These are phyloP conservation scores for Eulemur mongoz DNA, from an alignment of 2,797 vertebrate genomes.

Conservation along the genomic window DNA sequence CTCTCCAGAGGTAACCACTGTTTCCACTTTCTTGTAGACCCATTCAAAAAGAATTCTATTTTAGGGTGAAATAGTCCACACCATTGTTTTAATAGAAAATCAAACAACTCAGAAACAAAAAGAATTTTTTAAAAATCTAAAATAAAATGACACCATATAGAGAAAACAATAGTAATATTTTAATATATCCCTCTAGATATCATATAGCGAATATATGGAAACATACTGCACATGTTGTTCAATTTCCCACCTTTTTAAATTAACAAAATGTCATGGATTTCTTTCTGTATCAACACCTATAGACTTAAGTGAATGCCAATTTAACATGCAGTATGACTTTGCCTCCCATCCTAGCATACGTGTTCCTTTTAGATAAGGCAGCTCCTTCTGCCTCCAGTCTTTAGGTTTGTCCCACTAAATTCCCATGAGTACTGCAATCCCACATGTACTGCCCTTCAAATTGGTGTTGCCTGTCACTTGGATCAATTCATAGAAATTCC, in stretches of 20 bases:
- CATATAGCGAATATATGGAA: not conserved
- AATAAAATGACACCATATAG: not conserved
- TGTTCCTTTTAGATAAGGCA: not conserved
- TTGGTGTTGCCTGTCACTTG: not conserved
- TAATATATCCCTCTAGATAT: not conserved
- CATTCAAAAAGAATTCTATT: not conserved
- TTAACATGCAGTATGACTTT: not conserved
- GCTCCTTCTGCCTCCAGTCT: not conserved
- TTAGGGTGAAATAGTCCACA: not conserved
- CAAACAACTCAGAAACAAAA: not conserved
- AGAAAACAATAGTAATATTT: slow-evolving; percentile 14
- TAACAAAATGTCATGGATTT: not conserved
- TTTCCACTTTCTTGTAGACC: not conserved
- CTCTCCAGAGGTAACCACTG: not conserved
- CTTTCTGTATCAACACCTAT: not conserved
- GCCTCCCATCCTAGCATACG: not conserved
- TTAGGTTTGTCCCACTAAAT: not conserved
- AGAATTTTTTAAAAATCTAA: not conserved
- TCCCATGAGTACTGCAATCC: not conserved
- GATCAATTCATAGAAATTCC: not conserved
- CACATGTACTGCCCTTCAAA: not conserved
- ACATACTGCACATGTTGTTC: not conserved
- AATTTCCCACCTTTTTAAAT: slow-evolving; percentile 16
- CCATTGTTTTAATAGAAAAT: not conserved
- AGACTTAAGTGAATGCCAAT: slow-evolving; percentile 1